phyloP scores from a whole-genome alignment of 2,797 vertebrate species.

The Girardinus metallicus region DNA sequence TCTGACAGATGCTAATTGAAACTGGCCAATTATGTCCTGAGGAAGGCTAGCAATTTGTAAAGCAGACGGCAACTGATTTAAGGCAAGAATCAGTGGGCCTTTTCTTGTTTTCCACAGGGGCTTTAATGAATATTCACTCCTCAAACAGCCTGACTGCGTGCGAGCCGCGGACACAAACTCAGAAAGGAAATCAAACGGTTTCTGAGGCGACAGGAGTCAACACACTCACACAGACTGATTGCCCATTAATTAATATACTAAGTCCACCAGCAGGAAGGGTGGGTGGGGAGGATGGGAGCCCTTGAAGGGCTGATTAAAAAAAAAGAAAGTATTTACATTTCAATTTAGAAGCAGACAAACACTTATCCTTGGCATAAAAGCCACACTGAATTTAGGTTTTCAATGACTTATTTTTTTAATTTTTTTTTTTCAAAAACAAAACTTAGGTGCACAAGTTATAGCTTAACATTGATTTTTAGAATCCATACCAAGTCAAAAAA shows the following conservation, averaged over 20 bases:
- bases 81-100: conserved; percentile 42
- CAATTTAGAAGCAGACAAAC: neutral
- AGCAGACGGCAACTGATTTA: conserved; percentile 64
- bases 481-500: neutral
- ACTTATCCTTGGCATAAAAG: neutral
- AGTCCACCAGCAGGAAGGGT: conserved; percentile 9
- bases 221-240: conserved; percentile 20
- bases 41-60: conserved; percentile 67
- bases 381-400: neutral
- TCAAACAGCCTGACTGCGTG: conserved; percentile 36
- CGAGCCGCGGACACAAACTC: conserved; percentile 16
- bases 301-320: conserved; percentile 7
- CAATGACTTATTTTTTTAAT: neutral
- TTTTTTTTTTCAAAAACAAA: neutral
- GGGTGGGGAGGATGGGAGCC: neutral
- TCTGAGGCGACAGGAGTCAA: conserved; percentile 30
- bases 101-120: conserved; percentile 23
- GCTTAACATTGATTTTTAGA: no score
- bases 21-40: conserved; percentile 69
- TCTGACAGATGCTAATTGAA: conserved; percentile 76
- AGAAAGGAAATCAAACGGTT: conserved; percentile 35
- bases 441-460: neutral
- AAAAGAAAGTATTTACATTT: neutral
- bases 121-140: conserved; percentile 66
- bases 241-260: conserved; percentile 31